A percentile compares a stretch with the other conserved stretches of the same genome.
Evolutionary conservation across 2,888 invertebrate genomes (phyloP).

Genomic region (Papilio elwesi): DNA sequence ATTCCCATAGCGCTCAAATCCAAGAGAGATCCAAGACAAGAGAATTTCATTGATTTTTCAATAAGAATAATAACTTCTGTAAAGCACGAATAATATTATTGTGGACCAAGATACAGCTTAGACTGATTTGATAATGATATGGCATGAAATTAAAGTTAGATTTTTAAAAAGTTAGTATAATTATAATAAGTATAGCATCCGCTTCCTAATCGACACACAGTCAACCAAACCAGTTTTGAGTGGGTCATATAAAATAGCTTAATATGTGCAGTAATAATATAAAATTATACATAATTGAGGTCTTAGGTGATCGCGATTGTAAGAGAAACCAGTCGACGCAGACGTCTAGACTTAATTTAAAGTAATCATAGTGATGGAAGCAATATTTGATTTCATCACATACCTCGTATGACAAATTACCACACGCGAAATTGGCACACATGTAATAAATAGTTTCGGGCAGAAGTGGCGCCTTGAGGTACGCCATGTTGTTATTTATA

Average conservation of each 20-base stretch:
- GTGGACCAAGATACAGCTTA: too few species aligned
- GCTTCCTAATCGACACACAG: constrained; percentile 24
- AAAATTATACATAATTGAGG: constrained; percentile 38
- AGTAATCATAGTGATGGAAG: constrained; percentile 28
- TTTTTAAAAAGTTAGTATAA: neutral
- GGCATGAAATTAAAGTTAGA: neutral
- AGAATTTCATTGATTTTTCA: too few species aligned
- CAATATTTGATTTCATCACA: constrained; percentile 20
- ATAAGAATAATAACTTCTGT: too few species aligned
- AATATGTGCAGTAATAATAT: constrained; percentile 29
- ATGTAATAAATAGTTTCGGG: constrained; percentile 12
- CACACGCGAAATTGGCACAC: constrained; percentile 1
- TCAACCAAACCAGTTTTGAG: constrained; percentile 20
- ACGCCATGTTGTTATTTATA: neutral
- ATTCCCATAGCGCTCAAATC: too few species aligned
- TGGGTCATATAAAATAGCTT: constrained; percentile 32
- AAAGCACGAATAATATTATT: too few species aligned
- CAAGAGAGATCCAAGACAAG: too few species aligned
- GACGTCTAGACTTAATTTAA: constrained; percentile 33
- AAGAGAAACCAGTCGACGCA: constrained; percentile 15
- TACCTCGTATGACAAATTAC: constrained; percentile 16
- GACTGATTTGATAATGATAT: too few species aligned
- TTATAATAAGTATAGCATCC: constrained; percentile 2
- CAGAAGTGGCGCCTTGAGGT: constrained; percentile 14
- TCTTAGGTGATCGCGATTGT: constrained; percentile 30